Evolutionary conservation across 2,797 vertebrate species (phyloP).

Genomic region (Hafferia zeledoni): DNA sequence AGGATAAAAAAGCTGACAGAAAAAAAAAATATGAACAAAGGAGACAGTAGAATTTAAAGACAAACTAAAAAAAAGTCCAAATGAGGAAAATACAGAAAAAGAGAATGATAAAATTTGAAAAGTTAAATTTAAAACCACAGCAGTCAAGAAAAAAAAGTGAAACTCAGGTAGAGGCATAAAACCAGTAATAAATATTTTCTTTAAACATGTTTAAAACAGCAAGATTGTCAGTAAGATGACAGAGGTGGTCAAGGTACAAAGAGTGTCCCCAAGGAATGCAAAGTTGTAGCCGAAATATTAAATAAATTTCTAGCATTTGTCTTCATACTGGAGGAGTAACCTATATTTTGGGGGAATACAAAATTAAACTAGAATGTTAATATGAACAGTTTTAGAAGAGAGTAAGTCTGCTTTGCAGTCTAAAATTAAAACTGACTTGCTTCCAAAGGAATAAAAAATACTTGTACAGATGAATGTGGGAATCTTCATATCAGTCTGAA

Average conservation of each 20-base stretch:
- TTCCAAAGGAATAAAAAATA: background rate
- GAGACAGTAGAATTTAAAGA: background rate
- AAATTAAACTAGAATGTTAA: background rate
- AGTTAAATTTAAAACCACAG: background rate
- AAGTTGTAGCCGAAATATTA: background rate
- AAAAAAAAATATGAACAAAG: background rate
- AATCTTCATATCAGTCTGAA: background rate
- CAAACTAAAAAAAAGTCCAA: accelerated
- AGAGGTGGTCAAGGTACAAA: background rate
- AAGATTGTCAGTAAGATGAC: background rate
- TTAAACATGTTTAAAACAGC: background rate
- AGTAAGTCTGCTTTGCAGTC: background rate
- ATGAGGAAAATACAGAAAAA: background rate
- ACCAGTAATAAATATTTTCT: background rate
- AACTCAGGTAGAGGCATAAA: background rate
- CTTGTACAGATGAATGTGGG: background rate
- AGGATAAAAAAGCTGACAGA: background rate
- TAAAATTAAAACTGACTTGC: slow-evolving; percentile 32
- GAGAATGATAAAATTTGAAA: background rate
- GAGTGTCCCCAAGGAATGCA: background rate
- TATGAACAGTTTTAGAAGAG: background rate
- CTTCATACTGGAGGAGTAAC: background rate
- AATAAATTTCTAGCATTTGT: background rate
- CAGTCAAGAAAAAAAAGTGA: background rate
- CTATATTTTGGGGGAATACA: background rate